These are phyloP conservation scores for Meloe dianella DNA, from an alignment of 2,888 invertebrate genomes.

Conservation along the genomic window DNA sequence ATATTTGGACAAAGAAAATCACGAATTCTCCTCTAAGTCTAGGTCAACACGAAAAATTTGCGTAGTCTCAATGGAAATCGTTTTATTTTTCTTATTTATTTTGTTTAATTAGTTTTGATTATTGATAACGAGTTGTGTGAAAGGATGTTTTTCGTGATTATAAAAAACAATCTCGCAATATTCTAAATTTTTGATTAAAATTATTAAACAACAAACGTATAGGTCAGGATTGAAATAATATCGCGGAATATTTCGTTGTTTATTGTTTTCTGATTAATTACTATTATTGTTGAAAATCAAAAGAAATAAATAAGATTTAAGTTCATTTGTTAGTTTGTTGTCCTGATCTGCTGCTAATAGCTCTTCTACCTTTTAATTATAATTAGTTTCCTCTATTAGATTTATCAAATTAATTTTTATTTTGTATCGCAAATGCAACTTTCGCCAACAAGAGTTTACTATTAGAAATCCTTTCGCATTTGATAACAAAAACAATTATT, in stretches of 20 bases:
- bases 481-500: background rate
- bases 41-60: no score
- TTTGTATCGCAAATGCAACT: no score
- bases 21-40: no score
- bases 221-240: conserved; percentile 26
- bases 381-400: background rate
- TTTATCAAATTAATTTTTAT: no score
- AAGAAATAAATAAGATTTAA: background rate
- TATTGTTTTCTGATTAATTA: conserved; percentile 19
- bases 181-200: background rate
- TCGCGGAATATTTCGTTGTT: conserved; percentile 11
- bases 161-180: no score
- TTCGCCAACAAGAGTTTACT: conserved; percentile 4
- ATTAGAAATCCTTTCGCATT: conserved; percentile 6
- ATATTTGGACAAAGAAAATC: no score
- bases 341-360: background rate
- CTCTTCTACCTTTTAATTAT: background rate
- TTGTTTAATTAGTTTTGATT: no score
- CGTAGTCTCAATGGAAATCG: no score
- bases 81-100: no score
- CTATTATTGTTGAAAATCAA: no score
- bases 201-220: conserved; percentile 16
- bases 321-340: background rate
- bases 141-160: no score
- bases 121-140: no score